Evolutionary conservation across 1,140 invertebrate species (phyloP).

Genomic region (Lethocerus indicus): DNA sequence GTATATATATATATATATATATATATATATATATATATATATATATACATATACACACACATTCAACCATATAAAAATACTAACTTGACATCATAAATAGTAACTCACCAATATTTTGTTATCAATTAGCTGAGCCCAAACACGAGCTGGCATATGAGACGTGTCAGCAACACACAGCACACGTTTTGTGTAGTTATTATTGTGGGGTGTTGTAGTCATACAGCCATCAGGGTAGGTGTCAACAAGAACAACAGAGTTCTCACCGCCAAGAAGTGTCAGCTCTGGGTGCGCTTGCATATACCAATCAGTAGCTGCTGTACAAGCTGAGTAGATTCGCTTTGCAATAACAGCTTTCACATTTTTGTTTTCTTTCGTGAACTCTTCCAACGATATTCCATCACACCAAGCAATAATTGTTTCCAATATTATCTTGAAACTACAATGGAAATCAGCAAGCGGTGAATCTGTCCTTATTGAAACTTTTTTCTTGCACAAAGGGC

Average conservation of each 20-base stretch:
- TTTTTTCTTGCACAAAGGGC: constrained; percentile 21
- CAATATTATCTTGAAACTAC: constrained; percentile 19
- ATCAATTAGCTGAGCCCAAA: constrained; percentile 19
- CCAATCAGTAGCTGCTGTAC: constrained; percentile 19
- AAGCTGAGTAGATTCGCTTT: constrained; percentile 20
- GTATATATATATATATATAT: no score
- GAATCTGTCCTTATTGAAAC: constrained; percentile 19
- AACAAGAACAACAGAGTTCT: constrained; percentile 20
- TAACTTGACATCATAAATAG: not conserved
- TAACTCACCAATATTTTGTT: constrained; percentile 12
- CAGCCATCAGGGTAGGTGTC: constrained; percentile 21
- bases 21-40: no score
- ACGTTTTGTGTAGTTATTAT: constrained; percentile 20
- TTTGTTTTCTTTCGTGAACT: constrained; percentile 11
- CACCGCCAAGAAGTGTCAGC: constrained; percentile 18
- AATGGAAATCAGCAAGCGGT: constrained; percentile 21
- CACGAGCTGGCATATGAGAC: constrained; percentile 19
- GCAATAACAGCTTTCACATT: constrained; percentile 13
- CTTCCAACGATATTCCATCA: constrained; percentile 15
- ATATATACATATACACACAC: no score
- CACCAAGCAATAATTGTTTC: constrained; percentile 19
- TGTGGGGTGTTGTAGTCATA: constrained; percentile 20
- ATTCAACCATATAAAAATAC: constrained; percentile 1
- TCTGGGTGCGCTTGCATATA: constrained; percentile 21
- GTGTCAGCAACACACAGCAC: constrained; percentile 22